A percentile compares a stretch with the other conserved stretches of the same genome.
Evolutionary conservation across 2,888 invertebrate genomes (phyloP).

Genomic region (Pterostichus niger): DNA sequence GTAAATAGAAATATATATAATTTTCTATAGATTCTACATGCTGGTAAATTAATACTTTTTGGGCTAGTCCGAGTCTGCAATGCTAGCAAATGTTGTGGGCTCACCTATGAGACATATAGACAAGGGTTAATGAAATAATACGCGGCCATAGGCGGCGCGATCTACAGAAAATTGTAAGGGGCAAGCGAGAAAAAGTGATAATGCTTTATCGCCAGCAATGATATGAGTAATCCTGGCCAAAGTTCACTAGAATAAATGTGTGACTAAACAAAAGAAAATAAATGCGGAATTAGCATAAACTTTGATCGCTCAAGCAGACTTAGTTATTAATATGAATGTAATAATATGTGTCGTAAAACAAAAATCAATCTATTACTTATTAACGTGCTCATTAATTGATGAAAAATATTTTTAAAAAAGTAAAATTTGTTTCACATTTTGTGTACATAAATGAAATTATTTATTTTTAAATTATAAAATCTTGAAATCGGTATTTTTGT

Average conservation of each 20-base stretch:
- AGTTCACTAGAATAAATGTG: neutral
- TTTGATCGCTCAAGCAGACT: neutral
- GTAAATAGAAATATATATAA: too few species aligned
- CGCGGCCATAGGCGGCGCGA: constrained; percentile 8
- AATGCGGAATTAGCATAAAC: neutral
- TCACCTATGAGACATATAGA: constrained; percentile 37
- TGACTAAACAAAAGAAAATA: constrained; percentile 20
- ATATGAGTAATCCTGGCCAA: constrained; percentile 9
- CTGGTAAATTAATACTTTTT: too few species aligned
- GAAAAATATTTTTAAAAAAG: neutral
- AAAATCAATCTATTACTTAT: too few species aligned
- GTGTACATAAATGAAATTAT: too few species aligned
- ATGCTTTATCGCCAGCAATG: constrained; percentile 8
- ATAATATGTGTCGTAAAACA: too few species aligned
- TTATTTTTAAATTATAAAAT: too few species aligned
- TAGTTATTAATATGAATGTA: too few species aligned
- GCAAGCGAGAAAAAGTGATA: constrained; percentile 9
- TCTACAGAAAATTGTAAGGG: neutral
- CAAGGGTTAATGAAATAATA: constrained; percentile 60
- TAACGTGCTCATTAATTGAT: too few species aligned
- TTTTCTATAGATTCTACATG: too few species aligned
- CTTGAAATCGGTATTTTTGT: too few species aligned
- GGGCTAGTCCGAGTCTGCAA: constrained; percentile 10
- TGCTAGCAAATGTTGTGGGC: constrained; percentile 24
- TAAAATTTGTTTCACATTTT: too few species aligned